Evolutionary conservation across 2,797 vertebrate genomes (phyloP).

Genomic region (Sternotherus odoratus): DNA sequence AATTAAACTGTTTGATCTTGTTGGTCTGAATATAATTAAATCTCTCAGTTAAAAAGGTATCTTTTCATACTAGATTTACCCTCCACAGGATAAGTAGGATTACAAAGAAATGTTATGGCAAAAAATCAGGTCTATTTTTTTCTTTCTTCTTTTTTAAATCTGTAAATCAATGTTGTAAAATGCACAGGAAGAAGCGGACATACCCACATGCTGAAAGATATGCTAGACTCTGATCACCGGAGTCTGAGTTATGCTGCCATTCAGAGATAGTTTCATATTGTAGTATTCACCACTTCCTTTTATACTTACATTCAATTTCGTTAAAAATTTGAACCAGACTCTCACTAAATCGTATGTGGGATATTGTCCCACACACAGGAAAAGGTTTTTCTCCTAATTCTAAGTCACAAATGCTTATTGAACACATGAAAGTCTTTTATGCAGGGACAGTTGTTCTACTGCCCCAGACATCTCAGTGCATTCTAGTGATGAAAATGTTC

Average conservation of each 20-base stretch:
- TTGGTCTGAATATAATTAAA: constrained; percentile 40
- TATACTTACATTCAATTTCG: neutral
- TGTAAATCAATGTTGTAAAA: neutral
- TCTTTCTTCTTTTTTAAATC: neutral
- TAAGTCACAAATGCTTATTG: neutral
- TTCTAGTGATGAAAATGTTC: neutral
- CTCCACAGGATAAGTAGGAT: constrained; percentile 18
- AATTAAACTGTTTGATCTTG: constrained; percentile 47
- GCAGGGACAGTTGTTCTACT: neutral
- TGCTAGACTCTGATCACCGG: neutral
- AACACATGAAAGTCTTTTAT: neutral
- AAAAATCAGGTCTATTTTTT: neutral
- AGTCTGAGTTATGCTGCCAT: neutral
- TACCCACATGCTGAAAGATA: neutral
- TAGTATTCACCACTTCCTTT: neutral
- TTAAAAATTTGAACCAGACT: neutral
- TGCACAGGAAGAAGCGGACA: neutral
- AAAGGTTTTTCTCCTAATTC: neutral
- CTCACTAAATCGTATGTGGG: neutral
- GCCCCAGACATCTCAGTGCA: neutral
- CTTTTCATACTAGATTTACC: neutral
- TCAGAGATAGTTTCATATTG: neutral
- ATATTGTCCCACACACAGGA: neutral
- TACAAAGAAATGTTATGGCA: neutral
- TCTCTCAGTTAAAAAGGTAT: constrained; percentile 24